Percentiles rank a stretch among this genome's conserved stretches.
phyloP scores from a whole-genome alignment of 2,113 vertebrate species.

The Lophotis ruficrista region DNA sequence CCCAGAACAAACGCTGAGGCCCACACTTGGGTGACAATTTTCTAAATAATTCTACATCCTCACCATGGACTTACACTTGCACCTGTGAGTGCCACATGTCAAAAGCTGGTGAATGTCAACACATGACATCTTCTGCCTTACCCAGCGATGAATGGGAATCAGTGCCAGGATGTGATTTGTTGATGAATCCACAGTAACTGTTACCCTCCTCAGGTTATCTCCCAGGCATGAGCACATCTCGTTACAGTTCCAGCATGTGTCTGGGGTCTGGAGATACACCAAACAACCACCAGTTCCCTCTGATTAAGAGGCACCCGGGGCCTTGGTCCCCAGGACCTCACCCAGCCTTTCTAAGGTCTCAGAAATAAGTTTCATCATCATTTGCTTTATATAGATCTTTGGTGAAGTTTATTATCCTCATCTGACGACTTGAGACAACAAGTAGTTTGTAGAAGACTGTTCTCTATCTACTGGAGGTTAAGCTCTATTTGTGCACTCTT shows the following conservation, averaged over 20 bases:
- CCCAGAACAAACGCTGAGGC: neutral
- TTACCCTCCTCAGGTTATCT: no score
- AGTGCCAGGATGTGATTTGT: fast-evolving
- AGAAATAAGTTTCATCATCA: neutral
- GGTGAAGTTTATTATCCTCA: neutral
- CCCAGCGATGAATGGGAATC: fast-evolving
- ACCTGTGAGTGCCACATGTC: neutral
- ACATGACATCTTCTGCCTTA: neutral
- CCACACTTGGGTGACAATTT: neutral
- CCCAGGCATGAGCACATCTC: neutral
- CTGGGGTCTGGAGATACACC: neutral
- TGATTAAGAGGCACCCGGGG: fast-evolving
- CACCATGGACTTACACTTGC: neutral
- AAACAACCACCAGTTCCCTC: neutral
- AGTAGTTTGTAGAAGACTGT: fast-evolving
- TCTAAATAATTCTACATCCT: no score
- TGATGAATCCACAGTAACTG: neutral
- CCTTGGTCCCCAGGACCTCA: fast-evolving
- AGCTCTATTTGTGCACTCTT: neutral
- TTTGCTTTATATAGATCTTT: no score
- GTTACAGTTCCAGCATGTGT: neutral
- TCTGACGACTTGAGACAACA: no score
- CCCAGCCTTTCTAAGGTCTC: neutral
- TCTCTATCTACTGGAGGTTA: neutral
- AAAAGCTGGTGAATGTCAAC: neutral